Conservation (phyloP, 1,140 invertebrate genomes). For the Drosophila dunni region DNA sequence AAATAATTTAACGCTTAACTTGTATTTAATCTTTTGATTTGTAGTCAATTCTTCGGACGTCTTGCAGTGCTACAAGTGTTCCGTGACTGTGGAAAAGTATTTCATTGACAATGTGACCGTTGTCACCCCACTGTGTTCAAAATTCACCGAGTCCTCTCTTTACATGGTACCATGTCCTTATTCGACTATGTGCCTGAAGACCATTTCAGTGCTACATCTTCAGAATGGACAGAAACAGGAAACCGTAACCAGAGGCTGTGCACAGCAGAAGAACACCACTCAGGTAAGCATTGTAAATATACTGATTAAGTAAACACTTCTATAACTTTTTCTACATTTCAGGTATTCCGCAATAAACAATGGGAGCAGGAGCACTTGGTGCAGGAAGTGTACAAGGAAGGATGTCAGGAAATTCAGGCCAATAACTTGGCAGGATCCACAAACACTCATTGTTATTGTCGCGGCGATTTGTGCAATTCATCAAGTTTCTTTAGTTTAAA, state of each 20-base stretch:
- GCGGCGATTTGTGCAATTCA: conserved; percentile 88
- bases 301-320: not conserved
- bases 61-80: conserved; percentile 89
- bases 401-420: conserved; percentile 87
- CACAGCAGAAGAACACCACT: conserved; percentile 88
- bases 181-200: conserved; percentile 93
- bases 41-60: conserved; percentile 45
- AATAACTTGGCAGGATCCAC: conserved; percentile 86
- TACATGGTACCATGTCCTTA: conserved; percentile 90
- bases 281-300: conserved; percentile 71
- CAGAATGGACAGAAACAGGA: conserved; percentile 88
- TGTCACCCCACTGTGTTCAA: conserved; percentile 87
- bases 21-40: conserved; percentile 4
- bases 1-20: too few relatives aligned
- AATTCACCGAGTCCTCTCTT: conserved; percentile 89
- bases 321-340: conserved; percentile 15
- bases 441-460: conserved; percentile 89
- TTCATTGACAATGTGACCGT: conserved; percentile 71
- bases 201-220: conserved; percentile 87
- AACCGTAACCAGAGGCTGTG: conserved; percentile 89
- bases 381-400: conserved; percentile 88
- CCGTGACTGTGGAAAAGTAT: conserved; percentile 85
- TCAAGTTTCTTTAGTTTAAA: conserved; percentile 85
- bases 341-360: conserved; percentile 85
- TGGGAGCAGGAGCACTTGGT: conserved; percentile 88